Conservation (phyloP, 2,888 invertebrate species). For the Papilio protenor region DNA sequence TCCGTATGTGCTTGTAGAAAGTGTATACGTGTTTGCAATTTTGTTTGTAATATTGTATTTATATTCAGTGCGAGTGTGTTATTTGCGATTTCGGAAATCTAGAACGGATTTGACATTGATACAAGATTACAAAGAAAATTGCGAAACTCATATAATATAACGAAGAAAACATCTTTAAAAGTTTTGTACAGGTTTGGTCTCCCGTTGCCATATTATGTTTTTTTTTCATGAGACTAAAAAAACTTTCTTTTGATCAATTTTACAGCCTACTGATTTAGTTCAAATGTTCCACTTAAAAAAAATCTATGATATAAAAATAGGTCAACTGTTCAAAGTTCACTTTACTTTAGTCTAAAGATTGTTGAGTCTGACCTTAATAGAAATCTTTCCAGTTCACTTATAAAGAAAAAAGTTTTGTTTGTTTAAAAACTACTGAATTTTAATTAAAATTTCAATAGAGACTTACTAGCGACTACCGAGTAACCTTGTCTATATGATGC, state of each 20-base stretch:
- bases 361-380: neutral
- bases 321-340: constrained; percentile 15
- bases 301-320: constrained; percentile 8
- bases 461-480: no score
- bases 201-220: neutral
- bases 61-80: constrained; percentile 26
- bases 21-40: constrained; percentile 34
- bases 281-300: neutral
- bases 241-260: constrained; percentile 1
- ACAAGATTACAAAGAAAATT: neutral
- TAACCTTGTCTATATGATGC: no score
- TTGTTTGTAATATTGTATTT: constrained; percentile 5
- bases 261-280: constrained; percentile 22
- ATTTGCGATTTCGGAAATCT: constrained; percentile 35
- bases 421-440: neutral
- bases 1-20: constrained; percentile 20
- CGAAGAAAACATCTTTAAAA: neutral
- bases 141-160: neutral
- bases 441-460: no score
- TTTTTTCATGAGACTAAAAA: constrained; percentile 1
- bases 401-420: neutral
- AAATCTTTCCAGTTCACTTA: neutral
- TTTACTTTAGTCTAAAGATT: neutral
- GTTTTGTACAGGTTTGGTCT: neutral
- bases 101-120: constrained; percentile 30